phyloP scores from a whole-genome alignment of 2,888 invertebrate species.

The Cephus nigrinus region DNA sequence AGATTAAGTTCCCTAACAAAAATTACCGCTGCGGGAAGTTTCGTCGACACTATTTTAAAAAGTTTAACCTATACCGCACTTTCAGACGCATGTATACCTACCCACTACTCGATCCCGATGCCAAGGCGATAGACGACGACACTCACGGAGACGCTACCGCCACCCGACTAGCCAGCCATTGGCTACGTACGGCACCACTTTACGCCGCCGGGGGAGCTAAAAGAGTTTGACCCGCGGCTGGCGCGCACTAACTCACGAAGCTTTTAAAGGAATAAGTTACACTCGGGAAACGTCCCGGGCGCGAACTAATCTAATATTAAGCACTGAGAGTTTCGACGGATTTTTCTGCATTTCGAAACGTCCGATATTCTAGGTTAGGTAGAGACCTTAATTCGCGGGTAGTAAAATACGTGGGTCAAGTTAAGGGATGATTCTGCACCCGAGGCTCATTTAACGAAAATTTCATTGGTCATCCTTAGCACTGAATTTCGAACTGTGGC shows the following conservation, averaged over 20 bases:
- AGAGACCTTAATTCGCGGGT: too few species aligned
- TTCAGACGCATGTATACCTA: not conserved
- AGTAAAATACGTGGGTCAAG: too few species aligned
- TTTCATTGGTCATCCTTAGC: too few species aligned
- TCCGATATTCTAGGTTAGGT: too few species aligned
- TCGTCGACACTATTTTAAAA: conserved; percentile 28
- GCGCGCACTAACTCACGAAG: conserved; percentile 16
- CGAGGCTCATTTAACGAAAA: too few species aligned
- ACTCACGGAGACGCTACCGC: not conserved
- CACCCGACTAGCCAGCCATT: not conserved
- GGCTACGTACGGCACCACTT: not conserved
- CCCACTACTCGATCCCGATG: conserved; percentile 14
- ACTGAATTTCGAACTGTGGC: too few species aligned
- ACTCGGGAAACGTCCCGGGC: not conserved
- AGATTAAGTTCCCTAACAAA: conserved; percentile 19
- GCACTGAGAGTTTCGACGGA: not conserved
- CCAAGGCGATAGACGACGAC: not conserved
- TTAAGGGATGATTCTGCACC: too few species aligned
- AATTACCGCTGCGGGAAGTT: conserved; percentile 26
- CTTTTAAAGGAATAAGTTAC: conserved; percentile 29
- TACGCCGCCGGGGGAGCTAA: not conserved
- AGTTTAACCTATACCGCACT: not conserved
- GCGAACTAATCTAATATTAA: conserved; percentile 6
- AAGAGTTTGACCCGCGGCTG: conserved; percentile 6
- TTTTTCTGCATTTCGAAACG: not conserved